These are phyloP conservation scores for Aphaenogaster ashmeadi DNA, from an alignment of 1,140 invertebrate species.

Conservation along the genomic window DNA sequence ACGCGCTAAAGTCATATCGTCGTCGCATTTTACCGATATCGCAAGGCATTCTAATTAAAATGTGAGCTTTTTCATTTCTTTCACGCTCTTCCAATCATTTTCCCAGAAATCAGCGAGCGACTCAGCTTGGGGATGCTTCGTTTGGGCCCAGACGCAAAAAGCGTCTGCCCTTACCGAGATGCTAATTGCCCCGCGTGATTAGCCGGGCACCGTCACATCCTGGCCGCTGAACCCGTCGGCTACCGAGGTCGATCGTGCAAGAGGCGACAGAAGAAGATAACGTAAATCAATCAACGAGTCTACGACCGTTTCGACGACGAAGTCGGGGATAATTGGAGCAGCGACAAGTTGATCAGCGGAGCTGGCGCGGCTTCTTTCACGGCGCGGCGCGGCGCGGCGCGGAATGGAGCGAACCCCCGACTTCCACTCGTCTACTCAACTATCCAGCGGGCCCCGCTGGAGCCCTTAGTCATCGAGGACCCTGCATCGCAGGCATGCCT, in stretches of 20 bases:
- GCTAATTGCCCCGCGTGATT: constrained; percentile 74
- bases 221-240: constrained; percentile 13
- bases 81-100: neutral
- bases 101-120: neutral
- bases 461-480: constrained; percentile 69
- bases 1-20: neutral
- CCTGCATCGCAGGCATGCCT: constrained; percentile 71
- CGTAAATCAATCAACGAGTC: constrained; percentile 76
- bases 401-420: constrained; percentile 59
- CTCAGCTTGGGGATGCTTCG: neutral
- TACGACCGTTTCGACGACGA: constrained; percentile 69
- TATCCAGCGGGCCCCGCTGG: constrained; percentile 9
- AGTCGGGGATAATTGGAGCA: constrained; percentile 75
- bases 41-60: neutral
- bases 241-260: constrained; percentile 4
- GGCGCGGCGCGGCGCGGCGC: neutral
- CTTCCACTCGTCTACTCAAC: constrained; percentile 59
- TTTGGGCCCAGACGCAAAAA: constrained; percentile 43
- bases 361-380: constrained; percentile 69
- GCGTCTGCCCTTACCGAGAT: constrained; percentile 40
- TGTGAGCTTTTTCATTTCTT: constrained; percentile 1
- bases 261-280: constrained; percentile 60
- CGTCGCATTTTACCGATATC: neutral
- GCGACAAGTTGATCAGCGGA: constrained; percentile 76
- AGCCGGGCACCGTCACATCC: constrained; percentile 27